Base-by-base conservation (phyloP, 2,113 vertebrate genomes). In the Cyrtonyx montezumae region DNA sequence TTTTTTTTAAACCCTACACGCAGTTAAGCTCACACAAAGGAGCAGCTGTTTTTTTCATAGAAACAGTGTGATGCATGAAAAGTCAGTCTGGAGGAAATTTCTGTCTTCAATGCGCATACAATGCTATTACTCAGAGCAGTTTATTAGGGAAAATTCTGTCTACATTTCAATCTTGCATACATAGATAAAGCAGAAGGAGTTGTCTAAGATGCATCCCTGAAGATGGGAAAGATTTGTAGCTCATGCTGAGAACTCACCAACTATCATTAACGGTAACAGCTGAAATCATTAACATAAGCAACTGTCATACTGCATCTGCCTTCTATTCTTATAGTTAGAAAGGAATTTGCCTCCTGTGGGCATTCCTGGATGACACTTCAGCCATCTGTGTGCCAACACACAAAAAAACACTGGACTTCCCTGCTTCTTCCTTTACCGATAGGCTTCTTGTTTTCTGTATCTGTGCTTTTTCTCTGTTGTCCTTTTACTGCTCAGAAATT, bases 11-110 rank as follows among this genome's bases (percentile, higher is more conserved):
- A 77, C 34, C 3, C 2, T 58, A 71, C 67, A 49, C 83, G 62
- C 89, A 75, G 63, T 85, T 79, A 58, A 4, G 42, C 66, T 91
- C 48, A 79, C 66, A 68, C 30, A 71, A 51, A 89, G 67, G 32
- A 87, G 22, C n/a, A 84, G 40, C 58, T 76, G 53, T 25, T 59
- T 94, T 88, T 91, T 92, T 89, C 25, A 28, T n/a, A 82, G 59
- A 51, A 95, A 58, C 3, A 2, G 34, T 88, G 34, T 67, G 51
- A 34, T 63, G 49, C 34, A 59, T 61, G n/a, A 88, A 90, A 88
- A 59, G 28, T 75, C 1, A 1, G 13, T 88, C 1, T 77, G 36
- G 56, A 90, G 51, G n/a, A 91, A 83, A 77, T 69, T 7, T 32
- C 49, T 83, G 32, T 87, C 19, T 75, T 93, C 28, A 19, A 46